Evolutionary conservation across 2,888 invertebrate genomes (phyloP).

Genomic region (Acronicta aceris): DNA sequence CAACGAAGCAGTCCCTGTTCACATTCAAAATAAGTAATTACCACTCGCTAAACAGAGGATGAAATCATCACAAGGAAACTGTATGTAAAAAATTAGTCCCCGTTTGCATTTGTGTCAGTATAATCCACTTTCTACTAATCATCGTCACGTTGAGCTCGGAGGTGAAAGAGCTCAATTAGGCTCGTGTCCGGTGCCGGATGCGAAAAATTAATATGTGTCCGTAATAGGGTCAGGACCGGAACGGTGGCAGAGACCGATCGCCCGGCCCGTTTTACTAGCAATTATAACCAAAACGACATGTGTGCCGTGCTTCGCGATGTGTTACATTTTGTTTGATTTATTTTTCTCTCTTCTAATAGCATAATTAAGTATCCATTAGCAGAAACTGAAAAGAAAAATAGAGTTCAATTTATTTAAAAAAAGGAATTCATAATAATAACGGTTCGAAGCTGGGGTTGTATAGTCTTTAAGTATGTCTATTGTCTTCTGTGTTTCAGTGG

Average conservation of each 20-base stretch:
- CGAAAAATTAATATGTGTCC: slow-evolving; percentile 82
- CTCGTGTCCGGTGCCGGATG: slow-evolving; percentile 70
- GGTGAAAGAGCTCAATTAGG: slow-evolving; percentile 75
- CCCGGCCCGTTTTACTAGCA: slow-evolving; percentile 59
- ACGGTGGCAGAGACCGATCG: slow-evolving; percentile 71
- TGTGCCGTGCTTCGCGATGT: slow-evolving; percentile 37
- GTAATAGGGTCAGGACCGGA: slow-evolving; percentile 70
- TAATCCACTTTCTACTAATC: slow-evolving; percentile 46
- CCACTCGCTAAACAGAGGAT: too few relatives aligned
- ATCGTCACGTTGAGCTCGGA: slow-evolving; percentile 37
- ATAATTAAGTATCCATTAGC: too few relatives aligned
- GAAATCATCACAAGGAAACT: too few relatives aligned
- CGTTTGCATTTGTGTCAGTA: slow-evolving; percentile 3
- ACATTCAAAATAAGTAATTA: too few relatives aligned
- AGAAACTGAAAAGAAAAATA: too few relatives aligned
- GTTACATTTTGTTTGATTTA: slow-evolving; percentile 15
- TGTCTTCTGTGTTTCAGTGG: too few relatives aligned
- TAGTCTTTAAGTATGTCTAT: too few relatives aligned
- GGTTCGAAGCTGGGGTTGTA: too few relatives aligned
- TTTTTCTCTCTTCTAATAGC: slow-evolving; percentile 1
- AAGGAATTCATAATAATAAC: too few relatives aligned
- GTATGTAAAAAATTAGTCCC: too few relatives aligned
- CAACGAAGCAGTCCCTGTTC: too few relatives aligned
- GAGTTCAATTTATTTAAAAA: too few relatives aligned
- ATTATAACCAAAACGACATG: slow-evolving; percentile 63